Evolutionary conservation across 2,113 vertebrate species (phyloP), one percentile per base, ranked within the genome.

Genomic region (Peucedramus taeniatus): DNA sequence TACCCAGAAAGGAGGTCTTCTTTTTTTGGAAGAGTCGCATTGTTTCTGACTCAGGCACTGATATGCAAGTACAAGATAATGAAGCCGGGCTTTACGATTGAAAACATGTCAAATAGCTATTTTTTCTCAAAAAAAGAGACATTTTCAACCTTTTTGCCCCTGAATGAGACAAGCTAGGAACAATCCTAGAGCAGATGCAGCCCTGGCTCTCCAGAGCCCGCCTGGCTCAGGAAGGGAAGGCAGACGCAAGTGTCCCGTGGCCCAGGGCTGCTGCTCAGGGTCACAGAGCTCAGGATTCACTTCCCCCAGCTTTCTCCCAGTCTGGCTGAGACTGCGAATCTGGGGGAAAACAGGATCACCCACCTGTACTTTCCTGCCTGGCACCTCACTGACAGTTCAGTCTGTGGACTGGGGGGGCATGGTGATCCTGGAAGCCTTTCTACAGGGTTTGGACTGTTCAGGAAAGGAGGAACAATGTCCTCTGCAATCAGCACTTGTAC

Each of bases 1-100:
- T 96, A 96, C 76, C 57, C 89, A 93, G 90, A 94, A 97, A 96
- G 80, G 89, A 97, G 93, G 95, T 92, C 95, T 89, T 92, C 96
- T 96, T 96, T 96, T 97, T 97, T 90, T 95, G 91, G 95, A 94
- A 93, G 87, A 96, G 86, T 88, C 7, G 16, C 15, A 90, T 87
- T 90, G 91, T 92, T 92, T 94, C 95, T 93, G 91, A 95, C 86
- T 95, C 93, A 95, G 93, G 91, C 89, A 72, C 21, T 44, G 51
- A 94, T 89, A 86, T 47, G 86, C 68, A 74, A 93, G 59, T 63
- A 44, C 47, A 66, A 83, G 86, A 92, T 77, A 88, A 77, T 16
- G 68, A 45, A 81, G 64, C 68, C 23, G 49, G 33, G 83, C 69
- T 95, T 83, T 61, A 39, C 70, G 83, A 83, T 44, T 33, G 86